Conservation (phyloP, 2,113 vertebrate species). For the Glareola pratincola region DNA sequence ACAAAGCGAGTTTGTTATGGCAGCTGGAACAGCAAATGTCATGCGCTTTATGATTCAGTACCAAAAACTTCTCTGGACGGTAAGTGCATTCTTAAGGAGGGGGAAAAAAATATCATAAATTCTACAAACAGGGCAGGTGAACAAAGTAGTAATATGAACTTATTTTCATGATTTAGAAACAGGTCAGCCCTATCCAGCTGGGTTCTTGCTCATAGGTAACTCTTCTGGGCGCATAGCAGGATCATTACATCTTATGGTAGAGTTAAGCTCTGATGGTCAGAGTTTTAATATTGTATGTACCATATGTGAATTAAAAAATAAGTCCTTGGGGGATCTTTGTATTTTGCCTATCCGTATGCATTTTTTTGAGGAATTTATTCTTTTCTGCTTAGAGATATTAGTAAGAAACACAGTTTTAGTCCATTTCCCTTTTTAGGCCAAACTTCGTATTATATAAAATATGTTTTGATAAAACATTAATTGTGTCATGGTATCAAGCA, state of each 20-base stretch:
- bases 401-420: background rate
- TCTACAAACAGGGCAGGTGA: background rate
- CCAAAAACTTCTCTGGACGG: conserved; percentile 93
- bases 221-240: background rate
- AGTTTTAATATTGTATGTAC: background rate
- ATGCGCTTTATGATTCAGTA: conserved; percentile 90
- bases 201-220: background rate
- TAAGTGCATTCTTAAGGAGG: conserved; percentile 60
- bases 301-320: background rate
- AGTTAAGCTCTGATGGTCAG: background rate
- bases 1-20: conserved; percentile 88
- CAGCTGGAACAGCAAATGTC: conserved; percentile 85
- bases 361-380: background rate
- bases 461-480: background rate
- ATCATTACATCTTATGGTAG: background rate
- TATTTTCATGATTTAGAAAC: background rate
- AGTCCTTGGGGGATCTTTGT: background rate
- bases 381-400: background rate
- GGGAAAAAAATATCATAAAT: background rate
- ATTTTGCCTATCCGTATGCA: background rate
- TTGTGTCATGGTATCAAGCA: background rate
- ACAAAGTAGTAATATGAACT: background rate
- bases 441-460: background rate
- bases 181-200: background rate
- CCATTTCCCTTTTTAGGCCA: background rate